Percentiles rank a stretch among this genome's conserved stretches.
phyloP scores from a whole-genome alignment of 2,113 vertebrate genomes.

The Nothoprocta pentlandii region DNA sequence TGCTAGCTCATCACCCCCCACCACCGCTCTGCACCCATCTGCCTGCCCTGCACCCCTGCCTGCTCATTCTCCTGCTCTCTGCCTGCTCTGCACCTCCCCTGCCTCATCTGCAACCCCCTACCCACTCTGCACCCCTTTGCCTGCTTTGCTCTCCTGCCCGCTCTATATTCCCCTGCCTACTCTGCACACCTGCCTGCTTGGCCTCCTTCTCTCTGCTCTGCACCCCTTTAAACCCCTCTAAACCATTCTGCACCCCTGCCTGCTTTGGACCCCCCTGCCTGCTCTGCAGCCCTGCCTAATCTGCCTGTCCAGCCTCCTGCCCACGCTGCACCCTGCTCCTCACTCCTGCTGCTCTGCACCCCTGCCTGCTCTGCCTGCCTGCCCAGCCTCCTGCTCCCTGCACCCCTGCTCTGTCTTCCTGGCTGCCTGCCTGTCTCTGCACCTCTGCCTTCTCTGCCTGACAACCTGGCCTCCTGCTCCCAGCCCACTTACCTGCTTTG shows the following conservation, averaged over 20 bases:
- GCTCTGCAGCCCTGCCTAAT: background rate
- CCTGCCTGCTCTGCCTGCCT: background rate
- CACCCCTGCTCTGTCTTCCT: background rate
- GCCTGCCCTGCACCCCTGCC: background rate
- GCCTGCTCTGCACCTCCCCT: background rate
- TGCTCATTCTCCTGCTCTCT: background rate
- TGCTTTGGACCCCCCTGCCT: background rate
- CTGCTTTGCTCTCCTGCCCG: background rate
- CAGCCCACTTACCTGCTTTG: background rate
- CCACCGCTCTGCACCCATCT: background rate
- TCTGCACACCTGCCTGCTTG: background rate
- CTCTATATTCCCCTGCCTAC: background rate
- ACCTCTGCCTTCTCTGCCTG: background rate
- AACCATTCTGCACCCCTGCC: background rate
- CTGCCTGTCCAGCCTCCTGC: background rate
- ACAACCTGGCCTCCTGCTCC: background rate
- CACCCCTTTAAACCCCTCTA: background rate
- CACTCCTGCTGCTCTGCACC: background rate
- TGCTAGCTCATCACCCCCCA: background rate
- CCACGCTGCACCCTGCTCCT: background rate
- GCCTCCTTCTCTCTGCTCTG: background rate
- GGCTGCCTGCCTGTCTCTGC: background rate
- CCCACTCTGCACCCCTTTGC: too few relatives aligned
- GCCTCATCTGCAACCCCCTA: background rate
- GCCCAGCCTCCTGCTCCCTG: background rate